Evolutionary conservation across 2,113 vertebrate species (phyloP).

Genomic region (Felis chaus): DNA sequence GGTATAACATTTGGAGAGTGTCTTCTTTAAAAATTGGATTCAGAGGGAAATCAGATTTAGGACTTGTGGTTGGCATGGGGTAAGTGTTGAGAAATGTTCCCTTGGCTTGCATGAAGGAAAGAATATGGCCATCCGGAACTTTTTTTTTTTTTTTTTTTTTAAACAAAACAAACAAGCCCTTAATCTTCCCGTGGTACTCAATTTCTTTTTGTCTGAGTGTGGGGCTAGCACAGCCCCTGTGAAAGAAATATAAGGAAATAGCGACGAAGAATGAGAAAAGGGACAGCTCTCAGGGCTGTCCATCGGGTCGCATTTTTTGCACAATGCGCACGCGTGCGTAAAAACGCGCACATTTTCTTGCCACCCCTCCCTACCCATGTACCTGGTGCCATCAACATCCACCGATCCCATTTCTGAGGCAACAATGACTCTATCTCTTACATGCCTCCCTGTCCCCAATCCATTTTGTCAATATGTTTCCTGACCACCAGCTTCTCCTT

Average conservation of each 20-base stretch:
- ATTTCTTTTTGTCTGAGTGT: slow-evolving; percentile 25
- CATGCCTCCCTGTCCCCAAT: neutral
- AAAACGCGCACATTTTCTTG: neutral
- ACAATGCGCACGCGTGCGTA: neutral
- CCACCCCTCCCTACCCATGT: neutral
- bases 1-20: slow-evolving; percentile 7
- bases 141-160: neutral
- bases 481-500: neutral
- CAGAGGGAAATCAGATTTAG: slow-evolving; percentile 35
- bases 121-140: slow-evolving; percentile 37
- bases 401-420: neutral
- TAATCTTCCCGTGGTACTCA: slow-evolving; percentile 47
- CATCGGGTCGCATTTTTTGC: neutral
- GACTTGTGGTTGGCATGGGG: slow-evolving; percentile 26
- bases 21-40: slow-evolving; percentile 56
- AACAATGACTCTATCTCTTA: neutral
- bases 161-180: neutral
- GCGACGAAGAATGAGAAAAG: neutral
- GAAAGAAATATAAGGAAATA: slow-evolving; percentile 36
- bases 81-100: slow-evolving; percentile 62
- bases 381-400: neutral
- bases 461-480: neutral
- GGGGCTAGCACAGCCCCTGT: neutral
- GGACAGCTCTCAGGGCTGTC: neutral
- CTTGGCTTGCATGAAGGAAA: slow-evolving; percentile 59